Evolutionary conservation across 2,888 invertebrate genomes (phyloP), one percentile per base, ranked within the genome.

Genomic region (Sphaerophoria taeniata): DNA sequence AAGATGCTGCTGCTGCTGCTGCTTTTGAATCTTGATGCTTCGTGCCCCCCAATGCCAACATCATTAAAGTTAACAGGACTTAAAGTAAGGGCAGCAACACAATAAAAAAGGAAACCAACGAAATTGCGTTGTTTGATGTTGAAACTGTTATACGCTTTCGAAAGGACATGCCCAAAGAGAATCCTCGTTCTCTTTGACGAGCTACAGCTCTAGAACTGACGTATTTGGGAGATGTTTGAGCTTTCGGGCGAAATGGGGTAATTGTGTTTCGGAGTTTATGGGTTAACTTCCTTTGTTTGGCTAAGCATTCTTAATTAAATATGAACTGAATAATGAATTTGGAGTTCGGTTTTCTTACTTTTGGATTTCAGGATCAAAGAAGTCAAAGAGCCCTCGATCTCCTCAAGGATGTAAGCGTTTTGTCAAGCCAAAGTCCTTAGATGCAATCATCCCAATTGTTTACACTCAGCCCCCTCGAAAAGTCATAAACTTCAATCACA

Each of bases 221-320:
- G 53, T 49, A 0, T 6, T 14, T n/a, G n/a, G n/a, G 4, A 24
- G 34, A 31, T 36, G 12, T 0, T 43, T n/a, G 39, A 67, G 67
- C 67, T 67, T 67, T 67, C 5, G n/a, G 53, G 67, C 67, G 67
- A 67, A 65, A 49, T 24, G 24, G 4, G 12, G 24, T n/a, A 43
- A n/a, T 43, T 60, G 12, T n/a, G 24, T 43, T 60, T 60, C 16
- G 39, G 12, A 14, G 16, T 58, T 43, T 60, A 43, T 60, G 24
- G 16, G 6, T 43, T 60, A 24, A 39, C 16, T 43, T n/a, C 16
- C 39, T 43, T 60, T 60, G 39, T 39, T 60, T 60, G 7, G 60
- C 39, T 60, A 60, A 58, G 39, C 14, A 60, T 43, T 65, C 47
- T 65, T 34, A 65, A 65, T 65, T 65, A 49, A 49, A 65, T 49